These are phyloP conservation scores for Alethe diademata DNA, from an alignment of 2,113 vertebrate genomes.

Conservation along the genomic window DNA sequence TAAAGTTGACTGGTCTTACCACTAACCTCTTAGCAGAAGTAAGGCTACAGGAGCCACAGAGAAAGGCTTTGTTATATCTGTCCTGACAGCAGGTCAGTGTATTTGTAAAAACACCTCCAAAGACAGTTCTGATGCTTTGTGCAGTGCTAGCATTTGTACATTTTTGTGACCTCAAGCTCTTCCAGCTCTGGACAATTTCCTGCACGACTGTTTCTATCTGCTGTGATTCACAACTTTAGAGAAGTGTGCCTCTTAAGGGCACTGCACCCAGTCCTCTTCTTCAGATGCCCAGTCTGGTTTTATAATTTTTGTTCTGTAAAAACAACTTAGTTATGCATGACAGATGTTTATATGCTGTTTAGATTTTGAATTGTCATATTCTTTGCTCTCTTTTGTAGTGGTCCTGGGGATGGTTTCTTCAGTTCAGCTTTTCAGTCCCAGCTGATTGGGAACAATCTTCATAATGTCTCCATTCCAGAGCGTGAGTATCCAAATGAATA, in stretches of 20 bases:
- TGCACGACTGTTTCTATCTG: not conserved
- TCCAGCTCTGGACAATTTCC: not conserved
- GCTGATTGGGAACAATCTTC: conserved; percentile 91
- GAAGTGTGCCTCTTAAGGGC: not conserved
- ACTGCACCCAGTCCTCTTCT: not conserved
- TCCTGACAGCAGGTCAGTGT: not conserved
- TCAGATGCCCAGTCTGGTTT: not conserved
- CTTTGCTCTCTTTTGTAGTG: conserved; percentile 72
- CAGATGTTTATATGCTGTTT: not conserved
- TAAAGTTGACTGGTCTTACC: not conserved
- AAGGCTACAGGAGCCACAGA: not conserved
- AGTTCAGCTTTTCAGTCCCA: conserved; percentile 97
- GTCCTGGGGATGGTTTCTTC: conserved; percentile 96
- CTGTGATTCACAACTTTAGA: not conserved
- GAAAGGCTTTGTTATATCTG: not conserved
- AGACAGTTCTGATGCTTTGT: not conserved
- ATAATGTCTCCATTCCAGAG: conserved; percentile 93
- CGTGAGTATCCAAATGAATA: conserved; percentile 73
- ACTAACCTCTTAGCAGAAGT: not conserved
- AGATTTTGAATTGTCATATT: not conserved
- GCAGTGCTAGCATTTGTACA: not conserved
- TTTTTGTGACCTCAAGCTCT: not conserved
- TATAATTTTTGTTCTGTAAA: not conserved
- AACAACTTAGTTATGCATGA: not conserved
- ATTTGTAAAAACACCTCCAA: not conserved